Evolutionary conservation across 1,140 invertebrate genomes (phyloP).

Genomic region (Bombus ignitus): DNA sequence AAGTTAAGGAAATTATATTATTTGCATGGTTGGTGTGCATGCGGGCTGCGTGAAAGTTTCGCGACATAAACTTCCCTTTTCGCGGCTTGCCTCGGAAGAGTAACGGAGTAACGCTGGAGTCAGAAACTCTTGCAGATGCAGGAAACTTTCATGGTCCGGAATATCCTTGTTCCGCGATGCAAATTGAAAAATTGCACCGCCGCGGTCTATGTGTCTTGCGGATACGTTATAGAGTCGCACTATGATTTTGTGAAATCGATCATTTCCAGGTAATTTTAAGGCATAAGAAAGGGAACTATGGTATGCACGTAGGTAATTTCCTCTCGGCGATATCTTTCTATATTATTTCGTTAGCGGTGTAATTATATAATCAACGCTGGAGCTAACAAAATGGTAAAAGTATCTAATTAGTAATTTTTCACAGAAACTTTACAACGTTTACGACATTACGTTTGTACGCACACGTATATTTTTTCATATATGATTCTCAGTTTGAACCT

Average conservation of each 20-base stretch:
- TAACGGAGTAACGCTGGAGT: neutral
- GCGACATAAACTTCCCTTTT: slow-evolving; percentile 29
- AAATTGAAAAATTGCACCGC: slow-evolving; percentile 27
- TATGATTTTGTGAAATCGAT: neutral
- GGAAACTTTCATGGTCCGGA: slow-evolving; percentile 13
- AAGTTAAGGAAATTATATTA: slow-evolving; percentile 44
- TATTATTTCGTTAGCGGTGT: neutral
- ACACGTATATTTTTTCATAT: too few species aligned
- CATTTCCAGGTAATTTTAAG: too few species aligned
- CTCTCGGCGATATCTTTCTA: too few species aligned
- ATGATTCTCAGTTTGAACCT: too few species aligned
- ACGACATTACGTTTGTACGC: too few species aligned
- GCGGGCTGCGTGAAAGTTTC: slow-evolving; percentile 25
- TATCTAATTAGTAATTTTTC: too few species aligned
- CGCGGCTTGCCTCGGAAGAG: slow-evolving; percentile 16
- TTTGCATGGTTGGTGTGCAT: slow-evolving; percentile 8
- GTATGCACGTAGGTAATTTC: too few species aligned
- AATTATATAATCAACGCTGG: neutral
- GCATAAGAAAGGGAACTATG: too few species aligned
- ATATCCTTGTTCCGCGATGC: neutral
- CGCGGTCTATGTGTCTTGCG: neutral
- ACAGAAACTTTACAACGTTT: too few species aligned
- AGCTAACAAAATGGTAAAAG: neutral
- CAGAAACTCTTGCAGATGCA: neutral
- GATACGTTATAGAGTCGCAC: neutral